Evolutionary conservation across 2,797 vertebrate genomes (phyloP), one percentile per base, ranked within the genome.

Genomic region (Champsocephalus gunnari): DNA sequence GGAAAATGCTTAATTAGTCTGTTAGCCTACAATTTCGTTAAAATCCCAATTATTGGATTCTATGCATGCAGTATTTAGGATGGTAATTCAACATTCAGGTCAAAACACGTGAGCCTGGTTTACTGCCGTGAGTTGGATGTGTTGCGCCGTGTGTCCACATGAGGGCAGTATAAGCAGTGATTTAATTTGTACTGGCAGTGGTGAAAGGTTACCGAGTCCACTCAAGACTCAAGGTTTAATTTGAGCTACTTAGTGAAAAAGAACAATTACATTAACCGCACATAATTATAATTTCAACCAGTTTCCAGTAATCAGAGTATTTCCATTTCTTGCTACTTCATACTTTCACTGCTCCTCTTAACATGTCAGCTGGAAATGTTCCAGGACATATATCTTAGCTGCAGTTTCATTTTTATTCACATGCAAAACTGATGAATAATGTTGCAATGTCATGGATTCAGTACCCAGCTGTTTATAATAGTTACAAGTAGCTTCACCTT

Each of bases 81-180:
- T 13, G 41, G 4, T 14, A 10, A 17, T 55, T 45, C 21, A 62
- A 19, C 34, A 24, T 19, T 71, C 28, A 28, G 28, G 4, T 28
- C 28, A 13, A 55, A 51, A 34, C 16, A 1, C n/a, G 1, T 11
- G 24, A 63, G 16, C 9, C 32, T 41, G n/a, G 5, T 45, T 12
- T 50, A 32, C 21, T 16, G 24, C 24, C 43, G 34, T 50, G 5
- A 0, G 4, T 2, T 7, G 11, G 19, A 38, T n/a, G 49, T 47
- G 19, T 43, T 12, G 21, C 53, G 54, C 9, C 55, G 2, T n/a
- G 4, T 68, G 80, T 75, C 92, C 92, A 91, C 88, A 84, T 21
- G 91, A 54, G 75, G 92, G 88, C 89, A 85, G 89, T 5, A 85
- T 51, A 28, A 21, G 41, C 16, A 51, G 32, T 4, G 53, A 65